Conservation (phyloP, 2,888 invertebrate genomes). For the Sympetrum striolatum region DNA sequence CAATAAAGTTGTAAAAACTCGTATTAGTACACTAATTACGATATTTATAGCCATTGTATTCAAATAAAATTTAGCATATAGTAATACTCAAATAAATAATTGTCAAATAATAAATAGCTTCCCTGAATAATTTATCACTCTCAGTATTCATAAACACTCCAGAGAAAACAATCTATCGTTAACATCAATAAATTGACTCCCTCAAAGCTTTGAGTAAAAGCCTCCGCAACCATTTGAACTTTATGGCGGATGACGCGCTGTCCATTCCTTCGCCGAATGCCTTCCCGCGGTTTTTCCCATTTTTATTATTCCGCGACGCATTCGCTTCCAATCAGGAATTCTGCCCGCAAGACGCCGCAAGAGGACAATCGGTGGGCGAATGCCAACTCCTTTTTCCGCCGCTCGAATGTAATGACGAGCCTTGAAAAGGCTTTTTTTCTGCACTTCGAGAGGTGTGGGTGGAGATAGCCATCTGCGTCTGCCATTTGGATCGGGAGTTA, state of each 20-base stretch:
- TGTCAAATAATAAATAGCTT: no score
- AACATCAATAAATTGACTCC: no score
- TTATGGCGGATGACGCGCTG: neutral
- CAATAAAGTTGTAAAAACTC: no score
- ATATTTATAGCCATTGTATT: no score
- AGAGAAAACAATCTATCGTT: no score
- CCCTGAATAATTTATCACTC: no score
- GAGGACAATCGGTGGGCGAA: conserved; percentile 16
- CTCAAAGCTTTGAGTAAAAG: no score
- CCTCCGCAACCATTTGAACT: no score
- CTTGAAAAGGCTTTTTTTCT: neutral
- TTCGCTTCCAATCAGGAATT: neutral
- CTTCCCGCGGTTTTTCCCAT: neutral
- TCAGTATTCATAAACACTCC: no score
- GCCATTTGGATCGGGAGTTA: neutral
- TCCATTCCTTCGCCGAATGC: neutral
- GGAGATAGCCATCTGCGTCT: conserved; percentile 27
- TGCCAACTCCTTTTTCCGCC: conserved; percentile 3
- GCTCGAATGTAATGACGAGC: neutral
- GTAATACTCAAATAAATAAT: no score
- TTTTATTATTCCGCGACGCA: neutral
- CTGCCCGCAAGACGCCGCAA: neutral
- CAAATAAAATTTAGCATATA: no score
- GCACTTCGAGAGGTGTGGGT: neutral
- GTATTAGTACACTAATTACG: no score